Base-by-base conservation (phyloP, 2,888 invertebrate genomes). In the Ornithoptera alexandrae region DNA sequence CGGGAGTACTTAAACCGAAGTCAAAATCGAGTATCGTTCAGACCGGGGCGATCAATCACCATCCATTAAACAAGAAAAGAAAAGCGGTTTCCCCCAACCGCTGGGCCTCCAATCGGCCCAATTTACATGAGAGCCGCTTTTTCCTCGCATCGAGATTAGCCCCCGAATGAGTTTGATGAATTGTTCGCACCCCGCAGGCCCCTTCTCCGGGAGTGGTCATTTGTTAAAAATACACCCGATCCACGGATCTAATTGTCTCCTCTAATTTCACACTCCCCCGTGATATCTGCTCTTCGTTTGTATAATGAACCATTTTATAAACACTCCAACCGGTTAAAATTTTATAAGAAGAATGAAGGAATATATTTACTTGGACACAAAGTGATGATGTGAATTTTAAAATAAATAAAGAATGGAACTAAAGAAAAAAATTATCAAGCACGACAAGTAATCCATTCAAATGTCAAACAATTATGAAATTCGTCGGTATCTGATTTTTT, bases 81-180 rank as follows among this genome's bases (percentile, higher is more conserved):
- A 92, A 92, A 91, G 91, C 87, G 90, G 88, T 91, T 90, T 88
- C 89, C 90, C 90, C 90, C 86, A 84, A 82, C 89, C 88, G 89
- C 90, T 90, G 92, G 89, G 90, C 88, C 91, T 91, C 86, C 84
- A 90, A 88, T 91, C 88, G 89, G 89, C 83, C 90, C 91, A 92
- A 92, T 92, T 92, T 92, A 92, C 92, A 92, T 92, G 92, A 92
- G 92, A 92, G 92, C 90, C 91, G 90, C 91, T 91, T 92, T 92
- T 92, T 92, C 92, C 89, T 89, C 88, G 89, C 89, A 89, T 88
- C 89, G 90, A 92, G 92, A 92, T 92, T 92, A 92, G 92, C 90
- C 88, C 84, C 85, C 82, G 91, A 91, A 91, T 92, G 92, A 92
- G 91, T 90, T 92, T 92, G 92, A 92, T 92, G 92, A 92, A 92